Evolutionary conservation across 2,113 vertebrate species (phyloP).

Genomic region (Nipponia nippon): DNA sequence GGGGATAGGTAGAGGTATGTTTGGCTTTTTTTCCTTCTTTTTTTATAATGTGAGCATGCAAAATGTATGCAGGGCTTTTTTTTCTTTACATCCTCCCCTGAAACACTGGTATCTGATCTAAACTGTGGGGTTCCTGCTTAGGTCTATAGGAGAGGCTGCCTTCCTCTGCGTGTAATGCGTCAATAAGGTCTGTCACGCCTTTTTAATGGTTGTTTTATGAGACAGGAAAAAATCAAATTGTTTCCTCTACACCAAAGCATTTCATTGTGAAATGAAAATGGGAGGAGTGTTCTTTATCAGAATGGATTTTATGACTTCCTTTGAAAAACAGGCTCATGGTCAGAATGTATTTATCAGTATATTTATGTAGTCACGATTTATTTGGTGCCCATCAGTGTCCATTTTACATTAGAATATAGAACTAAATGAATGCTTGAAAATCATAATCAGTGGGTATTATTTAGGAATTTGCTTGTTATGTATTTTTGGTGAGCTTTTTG

Average conservation of each 20-base stretch:
- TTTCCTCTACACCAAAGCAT: constrained; percentile 69
- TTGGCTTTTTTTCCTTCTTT: background rate
- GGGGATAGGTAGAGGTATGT: background rate
- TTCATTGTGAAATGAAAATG: background rate
- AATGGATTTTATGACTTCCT: constrained; percentile 73
- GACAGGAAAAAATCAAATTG: constrained; percentile 66
- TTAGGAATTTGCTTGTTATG: background rate
- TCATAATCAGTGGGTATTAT: background rate
- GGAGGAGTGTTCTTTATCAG: constrained; percentile 53
- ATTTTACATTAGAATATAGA: background rate
- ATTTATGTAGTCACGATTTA: background rate
- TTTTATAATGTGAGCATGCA: background rate
- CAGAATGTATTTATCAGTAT: background rate
- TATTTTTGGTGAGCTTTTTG: background rate
- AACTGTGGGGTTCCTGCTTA: background rate
- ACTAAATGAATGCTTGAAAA: background rate
- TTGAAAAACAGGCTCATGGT: constrained; percentile 4
- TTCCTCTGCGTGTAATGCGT: constrained; percentile 46
- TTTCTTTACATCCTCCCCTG: background rate
- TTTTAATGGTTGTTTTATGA: constrained; percentile 40
- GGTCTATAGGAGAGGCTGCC: constrained; percentile 6
- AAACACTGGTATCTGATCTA: background rate
- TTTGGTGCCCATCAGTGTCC: background rate
- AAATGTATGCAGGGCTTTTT: background rate
- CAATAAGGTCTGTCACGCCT: constrained; percentile 36